Evolutionary conservation across 2,113 vertebrate species (phyloP), one percentile per base, ranked within the genome.

Genomic region (Ascaphus truei): DNA sequence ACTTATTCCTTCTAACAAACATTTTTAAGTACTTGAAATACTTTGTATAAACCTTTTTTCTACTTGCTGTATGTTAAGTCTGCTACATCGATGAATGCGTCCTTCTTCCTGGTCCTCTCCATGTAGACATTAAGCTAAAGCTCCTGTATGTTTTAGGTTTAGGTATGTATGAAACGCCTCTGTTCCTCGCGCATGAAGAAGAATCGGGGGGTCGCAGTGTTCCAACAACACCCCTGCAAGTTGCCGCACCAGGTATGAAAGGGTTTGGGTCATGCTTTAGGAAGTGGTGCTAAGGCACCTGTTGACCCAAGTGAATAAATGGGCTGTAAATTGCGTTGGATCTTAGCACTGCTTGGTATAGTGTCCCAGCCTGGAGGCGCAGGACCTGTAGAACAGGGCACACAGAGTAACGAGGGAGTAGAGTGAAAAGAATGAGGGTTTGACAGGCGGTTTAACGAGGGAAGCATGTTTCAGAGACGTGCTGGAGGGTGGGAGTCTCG

Each of bases 171-270:
- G 96, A 98, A 78, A 95, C 89, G 8, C 91, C 96, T 0, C 79
- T 96, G 1, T 98, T 92, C 73, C 85, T 96, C 31, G 80, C 93
- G 43, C 93, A 95, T 1, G 96, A 98, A 71, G 96, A 98, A 31
- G 95, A 96, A 30, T 90, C 93, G 0, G 96, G 94, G 5, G 94
- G 94, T 18, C 92, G 94, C 7, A 96, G 94, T 0, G 93, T 98
- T 57, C 95, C 96, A 62, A 96, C 94, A 15, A 93, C 94, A n/a
- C 93, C 94, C 0, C 75, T 95, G 0, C 96, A 95, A 71, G 88
- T 93, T 20, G 73, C 90, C 13, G 89, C 93, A 25, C 92, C 94
- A 30, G 94, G 96, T 97, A 78, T 16, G 47, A 36, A 7, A 4
- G n/a, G n/a, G n/a, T n/a, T n/a, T n/a, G n/a, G n/a, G n/a, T n/a